phyloP scores from a whole-genome alignment of 2,888 invertebrate species.

The Oscheius onirici region DNA sequence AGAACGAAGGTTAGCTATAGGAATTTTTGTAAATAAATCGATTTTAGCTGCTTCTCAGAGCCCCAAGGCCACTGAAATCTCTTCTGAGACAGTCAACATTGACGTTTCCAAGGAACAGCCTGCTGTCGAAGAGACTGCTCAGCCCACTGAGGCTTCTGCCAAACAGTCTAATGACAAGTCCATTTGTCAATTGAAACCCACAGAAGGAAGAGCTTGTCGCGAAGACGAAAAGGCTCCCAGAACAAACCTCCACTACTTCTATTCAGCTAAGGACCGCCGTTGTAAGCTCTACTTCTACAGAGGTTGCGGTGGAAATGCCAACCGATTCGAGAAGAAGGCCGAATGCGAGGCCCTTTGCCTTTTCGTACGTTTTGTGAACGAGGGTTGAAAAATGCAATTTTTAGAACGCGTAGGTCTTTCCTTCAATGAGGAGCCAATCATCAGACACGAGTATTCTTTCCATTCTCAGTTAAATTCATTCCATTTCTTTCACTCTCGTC shows the following conservation, averaged over 20 bases:
- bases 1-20: slow-evolving; percentile 33
- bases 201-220: slow-evolving; percentile 63
- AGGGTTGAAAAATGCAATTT: slow-evolving; percentile 45
- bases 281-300: slow-evolving; percentile 69
- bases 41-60: slow-evolving; percentile 36
- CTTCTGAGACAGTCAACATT: slow-evolving; percentile 46
- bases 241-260: slow-evolving; percentile 69
- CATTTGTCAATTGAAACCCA: slow-evolving; percentile 61
- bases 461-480: slow-evolving; percentile 32
- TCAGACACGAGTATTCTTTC: slow-evolving; percentile 21
- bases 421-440: slow-evolving; percentile 20
- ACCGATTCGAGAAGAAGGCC: slow-evolving; percentile 63
- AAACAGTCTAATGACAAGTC: slow-evolving; percentile 42
- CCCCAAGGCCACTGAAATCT: slow-evolving; percentile 39
- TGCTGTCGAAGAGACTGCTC: slow-evolving; percentile 43
- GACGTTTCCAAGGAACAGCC: slow-evolving; percentile 36
- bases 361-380: too few relatives aligned
- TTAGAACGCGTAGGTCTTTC: slow-evolving; percentile 21
- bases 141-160: slow-evolving; percentile 33
- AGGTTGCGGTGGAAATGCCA: slow-evolving; percentile 68
- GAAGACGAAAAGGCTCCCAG: slow-evolving; percentile 61
- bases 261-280: slow-evolving; percentile 58
- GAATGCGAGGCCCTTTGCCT: slow-evolving; percentile 65
- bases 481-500: slow-evolving; percentile 3
- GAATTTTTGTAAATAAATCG: background rate